phyloP scores from a whole-genome alignment of 2,797 vertebrate species.

The Taenioides sp. region DNA sequence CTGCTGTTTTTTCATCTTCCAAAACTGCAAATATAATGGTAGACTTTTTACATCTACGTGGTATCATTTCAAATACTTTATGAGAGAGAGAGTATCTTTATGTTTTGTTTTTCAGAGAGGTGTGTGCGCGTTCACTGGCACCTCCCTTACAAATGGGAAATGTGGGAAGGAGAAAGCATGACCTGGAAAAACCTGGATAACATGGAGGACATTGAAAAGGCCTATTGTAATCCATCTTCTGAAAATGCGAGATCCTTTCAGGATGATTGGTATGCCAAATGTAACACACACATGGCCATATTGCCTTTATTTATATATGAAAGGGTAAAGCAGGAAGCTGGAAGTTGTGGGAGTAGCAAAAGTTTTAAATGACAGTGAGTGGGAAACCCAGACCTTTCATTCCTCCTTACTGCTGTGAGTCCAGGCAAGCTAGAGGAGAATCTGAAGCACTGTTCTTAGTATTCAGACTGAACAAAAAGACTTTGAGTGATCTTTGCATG shows the following conservation, averaged over 20 bases:
- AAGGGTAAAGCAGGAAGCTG: too few relatives aligned
- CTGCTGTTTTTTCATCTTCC: conserved; percentile 82
- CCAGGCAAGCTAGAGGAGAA: too few relatives aligned
- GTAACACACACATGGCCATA: too few relatives aligned
- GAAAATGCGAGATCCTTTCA: neutral
- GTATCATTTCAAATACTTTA: neutral
- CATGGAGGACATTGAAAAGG: conserved; percentile 85
- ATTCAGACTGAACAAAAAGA: too few relatives aligned
- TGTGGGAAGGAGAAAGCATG: conserved; percentile 42
- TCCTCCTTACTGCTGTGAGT: too few relatives aligned
- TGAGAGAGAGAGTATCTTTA: neutral
- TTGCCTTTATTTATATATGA: too few relatives aligned
- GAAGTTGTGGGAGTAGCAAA: too few relatives aligned
- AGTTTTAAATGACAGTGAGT: too few relatives aligned
- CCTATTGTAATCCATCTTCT: conserved; percentile 77
- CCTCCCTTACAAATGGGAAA: conserved; percentile 91
- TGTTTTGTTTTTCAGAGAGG: conserved; percentile 65
- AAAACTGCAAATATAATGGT: conserved; percentile 82
- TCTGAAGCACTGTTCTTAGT: too few relatives aligned
- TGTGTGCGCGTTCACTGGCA: conserved; percentile 83
- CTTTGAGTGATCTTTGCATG: too few relatives aligned
- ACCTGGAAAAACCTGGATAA: conserved; percentile 79
- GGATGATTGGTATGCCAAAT: too few relatives aligned
- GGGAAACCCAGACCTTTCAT: too few relatives aligned
- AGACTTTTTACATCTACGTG: neutral